Evolutionary conservation across 1,140 invertebrate genomes (phyloP), one percentile per base, ranked within the genome.

Genomic region (Apocrypta bakeri): DNA sequence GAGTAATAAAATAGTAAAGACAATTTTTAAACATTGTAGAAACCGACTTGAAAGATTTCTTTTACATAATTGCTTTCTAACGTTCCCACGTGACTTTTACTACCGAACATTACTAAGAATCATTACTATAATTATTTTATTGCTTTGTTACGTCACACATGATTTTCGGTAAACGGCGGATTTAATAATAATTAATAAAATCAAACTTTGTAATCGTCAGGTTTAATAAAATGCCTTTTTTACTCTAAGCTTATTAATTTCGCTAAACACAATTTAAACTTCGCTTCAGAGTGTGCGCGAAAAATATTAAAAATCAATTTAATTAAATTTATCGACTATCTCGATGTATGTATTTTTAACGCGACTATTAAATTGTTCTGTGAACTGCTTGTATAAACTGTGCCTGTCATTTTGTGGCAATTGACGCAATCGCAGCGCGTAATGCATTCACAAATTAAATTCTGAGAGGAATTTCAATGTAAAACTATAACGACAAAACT

Each of bases 371-470:
- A 31, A 81, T 69, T 76, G 69, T 76, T 74, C 64, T 56, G 40
- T 33, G 37, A 74, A 81, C 61, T 66, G 27, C 25, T 74, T 17
- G 2, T 4, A 4, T 37, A 37, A 37, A 37, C 37, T 81, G 31
- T 37, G 71, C 29, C 25, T 42, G 56, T 73, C 61, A 68, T 81
- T 48, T 74, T 48, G 61, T 74, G 63, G 37, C 79, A 81, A 81
- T 74, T 74, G 79, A 74, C 56, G 31, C 71, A 74, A 74, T 66
- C 74, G 56, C 56, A 74, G 63, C 61, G 61, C 71, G 79, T 42
- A 42, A 66, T 74, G 48, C 71, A 66, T 66, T 40, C 48, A 74
- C 66, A 72, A 80, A 80, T 80, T 80, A 42, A 80, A 80, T 40
- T 72, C 56, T n/a, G 21, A 6, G 71, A 29, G 61, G 69, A 73